phyloP scores from a whole-genome alignment of 2,888 invertebrate genomes.

The Sarcophaga caerulescens region DNA sequence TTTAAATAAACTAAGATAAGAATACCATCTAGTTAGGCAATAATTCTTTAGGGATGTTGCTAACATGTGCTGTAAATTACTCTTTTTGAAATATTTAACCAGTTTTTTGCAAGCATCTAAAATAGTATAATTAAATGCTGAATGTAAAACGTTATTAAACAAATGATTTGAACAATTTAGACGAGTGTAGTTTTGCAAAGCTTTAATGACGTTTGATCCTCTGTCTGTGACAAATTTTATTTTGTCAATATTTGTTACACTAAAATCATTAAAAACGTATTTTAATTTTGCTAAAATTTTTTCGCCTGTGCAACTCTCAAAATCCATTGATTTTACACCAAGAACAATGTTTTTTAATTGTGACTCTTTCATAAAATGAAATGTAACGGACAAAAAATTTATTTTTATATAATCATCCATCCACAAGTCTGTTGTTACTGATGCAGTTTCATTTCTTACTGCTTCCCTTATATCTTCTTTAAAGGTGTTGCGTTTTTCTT shows the following conservation, averaged over 20 bases:
- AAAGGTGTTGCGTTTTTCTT: conserved; percentile 11
- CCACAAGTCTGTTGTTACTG: conserved; percentile 30
- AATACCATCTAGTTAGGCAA: conserved; percentile 43
- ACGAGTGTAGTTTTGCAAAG: conserved; percentile 9
- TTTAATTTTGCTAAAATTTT: background rate
- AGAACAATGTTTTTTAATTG: conserved; percentile 7
- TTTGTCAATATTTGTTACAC: conserved; percentile 4
- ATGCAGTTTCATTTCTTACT: conserved; percentile 19
- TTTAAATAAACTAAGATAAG: conserved; percentile 39
- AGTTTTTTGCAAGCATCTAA: conserved; percentile 11
- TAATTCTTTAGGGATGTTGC: conserved; percentile 21
- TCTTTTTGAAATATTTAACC: background rate
- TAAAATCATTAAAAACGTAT: background rate
- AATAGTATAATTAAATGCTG: conserved; percentile 38
- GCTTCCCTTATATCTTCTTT: conserved; percentile 25
- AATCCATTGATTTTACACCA: conserved; percentile 32
- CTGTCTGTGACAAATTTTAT: conserved; percentile 59
- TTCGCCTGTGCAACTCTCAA: conserved; percentile 8
- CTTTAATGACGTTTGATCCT: conserved; percentile 53
- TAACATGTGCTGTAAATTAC: background rate
- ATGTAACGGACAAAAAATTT: conserved; percentile 23
- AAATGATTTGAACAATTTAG: conserved; percentile 31
- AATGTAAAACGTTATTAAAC: conserved; percentile 45
- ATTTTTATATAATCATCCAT: background rate
- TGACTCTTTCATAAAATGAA: conserved; percentile 18